Evolutionary conservation across 1,140 invertebrate species (phyloP), one percentile per base, ranked within the genome.

Genomic region (Mercenaria mercenaria): DNA sequence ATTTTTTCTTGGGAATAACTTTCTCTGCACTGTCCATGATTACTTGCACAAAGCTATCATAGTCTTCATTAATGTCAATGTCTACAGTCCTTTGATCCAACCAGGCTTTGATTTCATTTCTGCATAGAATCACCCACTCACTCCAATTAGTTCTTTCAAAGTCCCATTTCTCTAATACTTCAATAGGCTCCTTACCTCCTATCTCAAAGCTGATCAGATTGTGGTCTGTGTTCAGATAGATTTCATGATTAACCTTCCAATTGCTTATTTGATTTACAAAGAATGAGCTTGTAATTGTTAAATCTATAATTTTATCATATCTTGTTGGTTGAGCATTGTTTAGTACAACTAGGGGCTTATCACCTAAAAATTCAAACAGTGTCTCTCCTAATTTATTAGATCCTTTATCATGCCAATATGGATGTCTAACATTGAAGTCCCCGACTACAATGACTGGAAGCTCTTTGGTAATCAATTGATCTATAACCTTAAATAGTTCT

Each of bases 281-380:
- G 6, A 8, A 15, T 29, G 29, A 15, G 20, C 34, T 41, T 4
- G 10, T 13, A 13, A 47, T 79, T 29, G 76, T 47, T 20, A 79
- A 29, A 29, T 79, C 76, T 23, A 79, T 79, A 47, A 79, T 79
- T 20, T 79, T 37, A 15, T 79, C 41, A 15, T 79, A 47, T 47
- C 76, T 43, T 18, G 76, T 79, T 13, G 39, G 20, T 50, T 15
- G 29, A 8, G 6, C 43, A 79, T 79, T 79, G 47, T 61, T 79
- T 47, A 50, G 20, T 29, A 79, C 76, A 15, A 29, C 4, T 26
- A 79, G 15, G 15, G 41, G 6, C 3, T 6, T 79, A 13, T 18
- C 15, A 37, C 18, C 29, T 47, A 79, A 50, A n/a, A 37, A 74
- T 34, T 29, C 69, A 74, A 34, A 13, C 11, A 74, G 37, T 23